These are phyloP conservation scores for Nettapus auritus DNA, from an alignment of 2,113 vertebrate species.

Conservation along the genomic window DNA sequence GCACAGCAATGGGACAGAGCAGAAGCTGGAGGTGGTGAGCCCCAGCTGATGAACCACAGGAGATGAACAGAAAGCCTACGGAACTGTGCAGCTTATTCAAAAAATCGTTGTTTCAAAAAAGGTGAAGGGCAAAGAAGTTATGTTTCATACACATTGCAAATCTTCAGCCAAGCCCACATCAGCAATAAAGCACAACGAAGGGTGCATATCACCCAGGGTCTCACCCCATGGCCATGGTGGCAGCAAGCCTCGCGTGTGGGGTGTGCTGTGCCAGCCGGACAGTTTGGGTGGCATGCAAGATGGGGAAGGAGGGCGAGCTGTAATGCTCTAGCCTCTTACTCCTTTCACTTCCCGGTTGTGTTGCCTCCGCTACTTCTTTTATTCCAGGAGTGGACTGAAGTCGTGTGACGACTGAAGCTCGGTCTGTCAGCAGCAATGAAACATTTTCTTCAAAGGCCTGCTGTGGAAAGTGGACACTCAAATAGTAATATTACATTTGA, in stretches of 20 bases:
- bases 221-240: not conserved
- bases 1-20: not conserved
- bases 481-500: not conserved
- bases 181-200: not conserved
- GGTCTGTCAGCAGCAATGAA: not conserved
- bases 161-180: not conserved
- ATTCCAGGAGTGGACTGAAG: not conserved
- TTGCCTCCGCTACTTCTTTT: not conserved
- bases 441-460: not conserved
- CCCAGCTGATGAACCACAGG: too few relatives aligned
- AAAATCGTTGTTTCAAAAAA: not conserved
- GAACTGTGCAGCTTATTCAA: not conserved
- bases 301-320: not conserved
- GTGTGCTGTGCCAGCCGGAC: fast-evolving
- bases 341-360: not conserved
- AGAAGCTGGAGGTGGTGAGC: not conserved
- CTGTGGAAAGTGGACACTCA: not conserved
- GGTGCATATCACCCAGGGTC: fast-evolving
- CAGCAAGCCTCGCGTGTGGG: fast-evolving
- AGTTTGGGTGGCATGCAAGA: fast-evolving
- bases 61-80: not conserved
- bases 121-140: fast-evolving
- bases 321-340: not conserved
- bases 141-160: not conserved
- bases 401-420: not conserved